Base-by-base conservation (phyloP, 2,113 vertebrate species). In the Entosphenus tridentatus region DNA sequence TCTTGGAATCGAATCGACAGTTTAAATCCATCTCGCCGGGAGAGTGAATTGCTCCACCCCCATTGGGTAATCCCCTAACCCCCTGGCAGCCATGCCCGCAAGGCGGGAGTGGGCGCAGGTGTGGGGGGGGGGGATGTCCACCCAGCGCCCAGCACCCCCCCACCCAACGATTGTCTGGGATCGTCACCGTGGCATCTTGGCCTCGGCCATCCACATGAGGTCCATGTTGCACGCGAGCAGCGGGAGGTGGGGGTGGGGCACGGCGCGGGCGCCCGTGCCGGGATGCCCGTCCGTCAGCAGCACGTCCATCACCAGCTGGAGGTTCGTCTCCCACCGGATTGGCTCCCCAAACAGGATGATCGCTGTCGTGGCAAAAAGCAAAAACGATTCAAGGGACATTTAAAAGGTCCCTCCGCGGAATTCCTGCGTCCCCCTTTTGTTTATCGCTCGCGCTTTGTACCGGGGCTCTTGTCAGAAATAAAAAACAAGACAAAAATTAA, bases 141-240 rank as follows among this genome's bases (percentile, higher is more conserved):
- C n/a, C 62, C 62, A 67, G 11, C n/a, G 10, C 8, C 9, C n/a
- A 11, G 17, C 13, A 55, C 9, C 17, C 57, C 57, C 71, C n/a
- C 18, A 4, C 21, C 21, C 8, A 67, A 21, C 9, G 62, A 8
- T 67, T 67, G 3, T 39, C 39, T 39, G 39, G 39, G 39, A 39
- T 39, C 39, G 39, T 39, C 39, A 86, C 88, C 87, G 81, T 67
- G 87, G 86, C n/a, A 85, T 85, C 4, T 82, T 83, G 2, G 87
- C 87, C 73, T 88, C 87, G 1, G 87, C 83, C 75, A 86, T 82
- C 87, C 87, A 92, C 80, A 86, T 79, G 11, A 92, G 81, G 77
- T 92, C 88, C 76, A 81, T 82, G 75, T 88, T 90, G 21, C 88
- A 92, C 68, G 87, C 86, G 3, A 90, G 78, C 1, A 92, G 77